Conservation (phyloP, 2,888 invertebrate genomes). For the Drosophila barbarae region DNA sequence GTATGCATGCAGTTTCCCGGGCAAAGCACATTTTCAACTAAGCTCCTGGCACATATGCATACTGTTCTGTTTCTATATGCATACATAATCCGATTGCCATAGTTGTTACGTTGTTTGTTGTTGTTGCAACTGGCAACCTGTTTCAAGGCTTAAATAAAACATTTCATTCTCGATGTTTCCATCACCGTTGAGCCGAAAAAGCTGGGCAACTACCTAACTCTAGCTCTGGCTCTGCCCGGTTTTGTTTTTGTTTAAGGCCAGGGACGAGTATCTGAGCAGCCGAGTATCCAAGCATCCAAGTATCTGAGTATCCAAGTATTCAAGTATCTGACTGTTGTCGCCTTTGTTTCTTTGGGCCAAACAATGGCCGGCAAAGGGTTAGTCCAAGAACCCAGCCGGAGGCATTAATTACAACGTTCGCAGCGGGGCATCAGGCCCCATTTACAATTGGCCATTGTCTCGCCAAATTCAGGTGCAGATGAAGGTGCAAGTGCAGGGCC, state of each 20-base stretch:
- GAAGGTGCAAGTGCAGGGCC: conserved; percentile 43
- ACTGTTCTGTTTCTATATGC: conserved; percentile 7
- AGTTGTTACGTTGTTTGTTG: conserved; percentile 1
- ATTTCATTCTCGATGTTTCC: conserved; percentile 33
- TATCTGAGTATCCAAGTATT: background rate
- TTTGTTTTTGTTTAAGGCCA: conserved; percentile 54
- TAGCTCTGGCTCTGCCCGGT: background rate
- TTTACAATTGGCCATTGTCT: conserved; percentile 69
- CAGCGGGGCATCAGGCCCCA: conserved; percentile 18
- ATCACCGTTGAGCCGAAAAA: conserved; percentile 12
- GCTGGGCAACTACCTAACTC: background rate
- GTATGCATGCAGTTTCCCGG: conserved; percentile 2
- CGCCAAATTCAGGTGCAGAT: conserved; percentile 5
- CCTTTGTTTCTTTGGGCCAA: conserved; percentile 18
- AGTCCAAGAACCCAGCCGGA: conserved; percentile 22
- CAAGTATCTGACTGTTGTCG: conserved; percentile 18
- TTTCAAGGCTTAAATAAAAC: conserved; percentile 22
- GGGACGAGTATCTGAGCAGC: conserved; percentile 12
- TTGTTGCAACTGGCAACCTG: conserved; percentile 9
- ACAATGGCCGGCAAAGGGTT: conserved; percentile 23
- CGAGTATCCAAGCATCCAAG: background rate
- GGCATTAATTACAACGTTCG: conserved; percentile 67
- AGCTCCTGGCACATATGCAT: conserved; percentile 15
- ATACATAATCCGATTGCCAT: conserved; percentile 22
- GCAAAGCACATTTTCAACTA: conserved; percentile 3